These are phyloP conservation scores for Hydriomena furcata DNA, from an alignment of 2,888 invertebrate species.

Conservation along the genomic window DNA sequence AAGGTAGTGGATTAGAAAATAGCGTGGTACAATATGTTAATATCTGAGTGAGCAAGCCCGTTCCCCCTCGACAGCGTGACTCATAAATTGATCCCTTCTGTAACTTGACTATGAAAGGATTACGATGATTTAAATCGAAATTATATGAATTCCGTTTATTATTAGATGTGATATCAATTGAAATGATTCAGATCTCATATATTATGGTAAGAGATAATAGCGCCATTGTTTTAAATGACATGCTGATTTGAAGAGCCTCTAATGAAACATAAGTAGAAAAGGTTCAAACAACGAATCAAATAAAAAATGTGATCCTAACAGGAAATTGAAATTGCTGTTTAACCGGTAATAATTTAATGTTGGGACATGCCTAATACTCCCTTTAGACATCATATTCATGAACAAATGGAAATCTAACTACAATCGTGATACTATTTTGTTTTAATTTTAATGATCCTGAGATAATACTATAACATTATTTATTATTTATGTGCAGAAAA, in stretches of 20 bases:
- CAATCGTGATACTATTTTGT: no score
- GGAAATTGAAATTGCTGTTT: no score
- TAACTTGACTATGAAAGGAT: conserved; percentile 21
- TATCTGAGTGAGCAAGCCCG: conserved; percentile 6
- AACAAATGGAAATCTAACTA: no score
- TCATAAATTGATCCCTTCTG: conserved; percentile 26
- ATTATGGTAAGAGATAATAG: conserved; percentile 44
- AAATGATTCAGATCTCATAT: conserved; percentile 59
- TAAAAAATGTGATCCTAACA: no score
- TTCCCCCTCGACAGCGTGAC: conserved; percentile 21
- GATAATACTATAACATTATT: no score
- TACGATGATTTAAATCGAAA: conserved; percentile 18
- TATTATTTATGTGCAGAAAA: no score
- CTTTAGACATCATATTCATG: no score
- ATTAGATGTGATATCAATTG: conserved; percentile 60
- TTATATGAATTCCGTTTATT: conserved; percentile 23
- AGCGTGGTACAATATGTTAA: conserved; percentile 11
- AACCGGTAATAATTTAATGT: no score
- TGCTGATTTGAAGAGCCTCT: background rate
- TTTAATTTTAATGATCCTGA: no score
- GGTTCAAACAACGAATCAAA: no score
- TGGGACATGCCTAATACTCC: no score
- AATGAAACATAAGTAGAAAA: no score
- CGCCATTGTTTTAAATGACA: conserved; percentile 32
- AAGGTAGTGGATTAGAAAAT: conserved; percentile 7